These are phyloP conservation scores for Peromyscus melanophrys DNA, from an alignment of 2,797 vertebrate genomes.

Conservation along the genomic window DNA sequence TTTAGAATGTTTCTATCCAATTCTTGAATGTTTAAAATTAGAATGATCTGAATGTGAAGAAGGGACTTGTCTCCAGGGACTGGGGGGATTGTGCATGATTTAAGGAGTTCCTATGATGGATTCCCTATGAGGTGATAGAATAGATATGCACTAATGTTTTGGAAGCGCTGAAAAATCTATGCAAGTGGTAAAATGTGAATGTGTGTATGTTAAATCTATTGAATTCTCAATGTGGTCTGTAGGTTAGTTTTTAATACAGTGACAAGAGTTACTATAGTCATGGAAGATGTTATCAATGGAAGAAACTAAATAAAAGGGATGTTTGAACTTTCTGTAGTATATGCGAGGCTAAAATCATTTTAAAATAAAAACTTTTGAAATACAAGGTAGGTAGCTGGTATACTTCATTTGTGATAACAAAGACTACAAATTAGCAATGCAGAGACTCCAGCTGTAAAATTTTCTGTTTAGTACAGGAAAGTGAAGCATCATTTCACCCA, in stretches of 20 bases:
- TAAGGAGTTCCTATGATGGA: background rate
- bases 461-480: background rate
- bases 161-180: background rate
- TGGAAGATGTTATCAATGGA: background rate
- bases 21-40: background rate
- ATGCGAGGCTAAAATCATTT: background rate
- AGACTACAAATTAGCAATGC: background rate
- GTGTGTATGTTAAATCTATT: background rate
- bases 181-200: background rate
- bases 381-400: background rate
- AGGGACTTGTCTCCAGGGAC: rapidly evolving
- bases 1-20: background rate
- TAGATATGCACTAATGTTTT: background rate
- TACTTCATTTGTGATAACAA: background rate
- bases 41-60: background rate
- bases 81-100: background rate
- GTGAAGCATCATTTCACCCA: background rate
- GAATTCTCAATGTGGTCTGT: background rate
- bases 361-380: background rate
- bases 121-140: background rate
- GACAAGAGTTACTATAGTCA: background rate
- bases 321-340: background rate
- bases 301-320: background rate
- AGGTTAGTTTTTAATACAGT: background rate
- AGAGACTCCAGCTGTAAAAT: background rate